Percentiles rank a stretch among this genome's conserved stretches.
phyloP scores from a whole-genome alignment of 1,140 invertebrate genomes.

The Drosophila bipectinata region DNA sequence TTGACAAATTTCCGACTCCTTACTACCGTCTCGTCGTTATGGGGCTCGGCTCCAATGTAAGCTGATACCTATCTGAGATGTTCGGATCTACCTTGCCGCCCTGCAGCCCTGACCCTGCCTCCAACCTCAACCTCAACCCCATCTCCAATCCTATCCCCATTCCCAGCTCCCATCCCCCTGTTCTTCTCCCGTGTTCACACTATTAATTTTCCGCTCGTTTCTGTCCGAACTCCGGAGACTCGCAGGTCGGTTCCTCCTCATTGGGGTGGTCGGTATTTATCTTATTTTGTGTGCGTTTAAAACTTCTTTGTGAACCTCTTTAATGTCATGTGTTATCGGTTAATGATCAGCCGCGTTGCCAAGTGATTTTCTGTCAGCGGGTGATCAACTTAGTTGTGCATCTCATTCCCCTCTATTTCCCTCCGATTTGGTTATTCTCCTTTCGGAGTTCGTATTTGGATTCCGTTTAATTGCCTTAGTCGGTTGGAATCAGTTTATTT shows the following conservation, averaged over 20 bases:
- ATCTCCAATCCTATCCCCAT: constrained; percentile 1
- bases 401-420: not conserved
- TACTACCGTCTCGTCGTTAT: constrained; percentile 49
- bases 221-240: constrained; percentile 45
- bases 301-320: constrained; percentile 71
- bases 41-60: constrained; percentile 59
- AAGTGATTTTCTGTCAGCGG: constrained; percentile 79
- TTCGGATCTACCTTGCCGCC: constrained; percentile 46
- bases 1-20: constrained; percentile 82
- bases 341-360: constrained; percentile 79
- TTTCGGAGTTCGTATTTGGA: not conserved
- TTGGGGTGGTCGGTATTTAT: constrained; percentile 82
- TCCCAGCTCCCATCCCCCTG: constrained; percentile 5
- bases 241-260: constrained; percentile 32
- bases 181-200: constrained; percentile 69
- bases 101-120: constrained; percentile 6
- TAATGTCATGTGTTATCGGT: constrained; percentile 84
- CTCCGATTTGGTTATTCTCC: constrained; percentile 19
- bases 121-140: not conserved
- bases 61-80: constrained; percentile 78
- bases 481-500: constrained; percentile 5
- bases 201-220: constrained; percentile 82
- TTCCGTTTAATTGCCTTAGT: constrained; percentile 32
- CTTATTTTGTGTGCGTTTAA: constrained; percentile 77
- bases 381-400: constrained; percentile 46